Base-by-base conservation (phyloP, 2,888 invertebrate species). In the Athetis lepigone region DNA sequence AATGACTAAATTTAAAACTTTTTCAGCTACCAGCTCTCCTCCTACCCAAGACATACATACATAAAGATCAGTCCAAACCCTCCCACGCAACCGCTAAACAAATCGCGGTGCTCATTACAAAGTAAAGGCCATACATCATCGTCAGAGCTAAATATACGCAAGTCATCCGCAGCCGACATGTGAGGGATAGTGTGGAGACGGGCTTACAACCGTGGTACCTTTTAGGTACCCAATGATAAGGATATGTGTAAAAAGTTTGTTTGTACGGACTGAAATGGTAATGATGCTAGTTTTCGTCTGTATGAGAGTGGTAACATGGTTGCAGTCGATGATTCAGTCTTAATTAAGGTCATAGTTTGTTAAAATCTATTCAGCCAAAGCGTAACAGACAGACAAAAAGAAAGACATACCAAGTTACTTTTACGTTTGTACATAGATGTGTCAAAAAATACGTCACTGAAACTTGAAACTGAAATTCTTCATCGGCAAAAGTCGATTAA, bases 51-150 rank as follows among this genome's bases (percentile, higher is more conserved):
- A 52, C 25, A 21, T 11, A 57, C 25, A 21, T 11, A 57, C 29
- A 45, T 42, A 45, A 42, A n/a, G 25, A 13, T 18, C 8, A 43
- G 51, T 51, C 37, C 42, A 52, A 55, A 59, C 75, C 56, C 70
- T 68, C 60, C 74, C 65, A 70, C 74, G 25, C 62, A 57, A 46
- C 62, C 51, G 39, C 62, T 49, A 27, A 65, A 63, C 76, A 80
- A 82, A 85, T 82, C 83, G 80, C 72, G 21, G 76, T 70, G 75
- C 89, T 91, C 91, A 91, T 92, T 92, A 92, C 83, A 45, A 67
- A 76, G 62, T 73, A 49, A 68, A 52, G 77, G 80, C 86, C 91
- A 91, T 91, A 91, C 87, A 91, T 91, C 91, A 91, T 89, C 89
- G 91, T 91, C 91, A 89, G 69, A 51, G 58, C 21, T 61, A 45